phyloP scores from a whole-genome alignment of 2,888 invertebrate genomes.

The Leptinotarsa juncta region DNA sequence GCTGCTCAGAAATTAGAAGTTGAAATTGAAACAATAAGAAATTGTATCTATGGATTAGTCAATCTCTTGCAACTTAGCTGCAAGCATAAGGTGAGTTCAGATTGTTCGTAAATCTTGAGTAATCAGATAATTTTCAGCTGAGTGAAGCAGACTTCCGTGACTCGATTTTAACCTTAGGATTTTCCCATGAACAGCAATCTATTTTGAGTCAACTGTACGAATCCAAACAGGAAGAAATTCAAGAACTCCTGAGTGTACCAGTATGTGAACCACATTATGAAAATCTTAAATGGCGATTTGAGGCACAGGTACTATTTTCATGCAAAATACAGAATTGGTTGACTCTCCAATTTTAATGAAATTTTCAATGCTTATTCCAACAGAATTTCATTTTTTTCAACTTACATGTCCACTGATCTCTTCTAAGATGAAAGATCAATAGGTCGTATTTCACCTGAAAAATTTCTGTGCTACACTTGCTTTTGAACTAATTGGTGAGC shows the following conservation, averaged over 20 bases:
- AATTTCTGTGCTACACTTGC: no score
- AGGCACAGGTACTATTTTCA: constrained; percentile 68
- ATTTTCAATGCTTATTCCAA: no score
- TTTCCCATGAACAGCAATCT: constrained; percentile 71
- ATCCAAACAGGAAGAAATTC: constrained; percentile 70
- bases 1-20: constrained; percentile 75
- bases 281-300: constrained; percentile 76
- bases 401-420: no score
- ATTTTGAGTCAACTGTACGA: constrained; percentile 72
- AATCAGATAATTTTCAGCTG: constrained; percentile 60
- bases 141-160: constrained; percentile 67
- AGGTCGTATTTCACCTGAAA: no score
- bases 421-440: no score
- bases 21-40: constrained; percentile 69
- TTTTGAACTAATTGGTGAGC: no score
- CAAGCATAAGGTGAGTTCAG: constrained; percentile 73
- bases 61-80: constrained; percentile 78
- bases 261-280: constrained; percentile 67
- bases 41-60: constrained; percentile 79
- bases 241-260: constrained; percentile 62
- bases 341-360: no score
- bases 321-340: no score
- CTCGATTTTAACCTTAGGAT: constrained; percentile 68
- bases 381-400: no score
- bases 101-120: background rate